These are phyloP conservation scores for Erithacus rubecula DNA, from an alignment of 2,797 vertebrate species.

Conservation along the genomic window DNA sequence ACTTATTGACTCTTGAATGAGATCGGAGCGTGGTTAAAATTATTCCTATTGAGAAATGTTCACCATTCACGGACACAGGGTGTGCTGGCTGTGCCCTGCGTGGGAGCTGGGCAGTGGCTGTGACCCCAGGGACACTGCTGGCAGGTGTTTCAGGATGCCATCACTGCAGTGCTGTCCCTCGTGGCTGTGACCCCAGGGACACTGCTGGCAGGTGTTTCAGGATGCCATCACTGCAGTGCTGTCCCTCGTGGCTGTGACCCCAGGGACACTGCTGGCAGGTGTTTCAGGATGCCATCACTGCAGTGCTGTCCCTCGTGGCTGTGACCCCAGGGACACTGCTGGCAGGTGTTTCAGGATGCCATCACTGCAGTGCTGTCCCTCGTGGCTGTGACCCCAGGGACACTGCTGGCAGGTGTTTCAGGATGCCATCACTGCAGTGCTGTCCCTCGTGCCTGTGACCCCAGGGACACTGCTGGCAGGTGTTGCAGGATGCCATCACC, in stretches of 20 bases:
- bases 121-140: too few relatives aligned
- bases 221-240: neutral
- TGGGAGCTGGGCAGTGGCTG: neutral
- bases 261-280: neutral
- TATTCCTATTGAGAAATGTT: too few relatives aligned
- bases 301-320: neutral
- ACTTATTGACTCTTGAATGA: too few relatives aligned
- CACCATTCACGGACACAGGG: fast-evolving
- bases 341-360: too few relatives aligned
- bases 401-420: fast-evolving
- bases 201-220: fast-evolving
- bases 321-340: neutral
- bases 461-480: neutral
- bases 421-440: neutral
- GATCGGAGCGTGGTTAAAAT: too few relatives aligned
- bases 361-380: neutral
- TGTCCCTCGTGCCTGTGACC: neutral
- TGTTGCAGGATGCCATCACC: fast-evolving
- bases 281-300: fast-evolving
- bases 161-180: neutral
- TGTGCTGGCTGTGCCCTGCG: neutral
- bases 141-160: too few relatives aligned
- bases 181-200: neutral
- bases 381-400: neutral
- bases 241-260: neutral